Base-by-base conservation (phyloP, 2,797 vertebrate species). In the Sandelia bainsii region DNA sequence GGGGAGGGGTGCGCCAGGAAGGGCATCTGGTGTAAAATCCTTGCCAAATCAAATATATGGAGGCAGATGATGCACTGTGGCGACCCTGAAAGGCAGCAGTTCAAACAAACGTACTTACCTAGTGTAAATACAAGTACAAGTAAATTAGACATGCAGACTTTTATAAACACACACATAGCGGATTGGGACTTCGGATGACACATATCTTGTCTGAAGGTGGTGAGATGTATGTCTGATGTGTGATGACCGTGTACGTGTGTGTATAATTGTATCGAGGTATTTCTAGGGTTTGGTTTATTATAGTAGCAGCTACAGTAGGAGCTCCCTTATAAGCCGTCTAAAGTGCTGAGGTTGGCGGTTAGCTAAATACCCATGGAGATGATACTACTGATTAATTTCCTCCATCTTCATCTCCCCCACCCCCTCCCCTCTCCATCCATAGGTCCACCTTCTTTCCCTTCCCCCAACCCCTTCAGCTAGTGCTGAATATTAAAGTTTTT, bases 401-500 rank as follows among this genome's bases (percentile, higher is more conserved):
- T 86, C 82, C 78, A 40, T 82, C 81, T 81, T 72, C 77, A 70
- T 79, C 59, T 42, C 57, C 69, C 40, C 76, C 66, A 42, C 82
- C 64, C 78, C 64, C 29, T 53, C 75, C 72, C 69, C 66, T 46
- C 45, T 20, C 19, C 66, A 76, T 72, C 74, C 60, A 70, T 74
- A 68, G 66, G 78, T 83, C 81, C 50, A 32, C 76, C 82, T 66
- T 63, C 40, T 68, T n/a, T 66, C 74, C 85, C 84, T 56, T 58
- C 86, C 88, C 90, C 85, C 87, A 82, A 62, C 75, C 65, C 82
- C 76, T 80, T 82, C 64, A 81, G 74, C 88, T 80, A 83, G 80
- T 70, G 80, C 83, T 89, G 86, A 90, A 94, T 94, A 93, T 92
- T 87, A 93, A 93, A 93, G 93, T 85, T 91, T 89, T 93, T 89